phyloP scores from a whole-genome alignment of 2,888 invertebrate species.

The Resseliella maxima region DNA sequence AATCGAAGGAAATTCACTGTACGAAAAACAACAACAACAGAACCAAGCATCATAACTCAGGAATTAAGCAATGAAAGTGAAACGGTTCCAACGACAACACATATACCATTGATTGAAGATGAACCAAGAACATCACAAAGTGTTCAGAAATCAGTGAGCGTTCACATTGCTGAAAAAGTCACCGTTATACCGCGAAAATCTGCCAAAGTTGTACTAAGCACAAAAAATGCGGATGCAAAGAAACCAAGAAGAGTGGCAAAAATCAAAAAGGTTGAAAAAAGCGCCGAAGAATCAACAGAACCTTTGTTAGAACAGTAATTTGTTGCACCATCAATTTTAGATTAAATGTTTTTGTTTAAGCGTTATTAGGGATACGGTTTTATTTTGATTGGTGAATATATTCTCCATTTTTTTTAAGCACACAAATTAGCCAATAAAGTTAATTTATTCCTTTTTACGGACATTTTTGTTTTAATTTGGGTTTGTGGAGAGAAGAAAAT shows the following conservation, averaged over 20 bases:
- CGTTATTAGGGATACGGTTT: not conserved
- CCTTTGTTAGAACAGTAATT: not conserved
- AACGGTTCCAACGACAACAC: slow-evolving; percentile 59
- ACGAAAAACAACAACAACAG: not conserved
- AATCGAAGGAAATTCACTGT: not conserved
- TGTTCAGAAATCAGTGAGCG: slow-evolving; percentile 70
- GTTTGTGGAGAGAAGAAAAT: not conserved
- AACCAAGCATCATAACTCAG: slow-evolving; percentile 57
- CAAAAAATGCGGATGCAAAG: not conserved
- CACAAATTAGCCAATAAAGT: not conserved
- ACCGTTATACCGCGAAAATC: slow-evolving; percentile 56
- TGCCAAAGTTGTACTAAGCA: slow-evolving; percentile 57
- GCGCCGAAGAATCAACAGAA: not conserved
- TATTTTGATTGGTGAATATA: not conserved
- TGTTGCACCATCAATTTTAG: not conserved
- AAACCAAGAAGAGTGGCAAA: not conserved
- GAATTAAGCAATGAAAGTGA: slow-evolving; percentile 51
- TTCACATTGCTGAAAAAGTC: slow-evolving; percentile 67
- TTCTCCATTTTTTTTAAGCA: not conserved
- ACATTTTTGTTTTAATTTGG: not conserved
- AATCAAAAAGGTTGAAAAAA: slow-evolving; percentile 65
- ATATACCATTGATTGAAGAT: slow-evolving; percentile 58
- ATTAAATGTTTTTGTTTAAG: not conserved
- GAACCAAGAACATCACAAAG: slow-evolving; percentile 68
- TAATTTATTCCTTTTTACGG: slow-evolving; percentile 1